phyloP scores from a whole-genome alignment of 2,888 invertebrate genomes.

The Saturnia japonica region DNA sequence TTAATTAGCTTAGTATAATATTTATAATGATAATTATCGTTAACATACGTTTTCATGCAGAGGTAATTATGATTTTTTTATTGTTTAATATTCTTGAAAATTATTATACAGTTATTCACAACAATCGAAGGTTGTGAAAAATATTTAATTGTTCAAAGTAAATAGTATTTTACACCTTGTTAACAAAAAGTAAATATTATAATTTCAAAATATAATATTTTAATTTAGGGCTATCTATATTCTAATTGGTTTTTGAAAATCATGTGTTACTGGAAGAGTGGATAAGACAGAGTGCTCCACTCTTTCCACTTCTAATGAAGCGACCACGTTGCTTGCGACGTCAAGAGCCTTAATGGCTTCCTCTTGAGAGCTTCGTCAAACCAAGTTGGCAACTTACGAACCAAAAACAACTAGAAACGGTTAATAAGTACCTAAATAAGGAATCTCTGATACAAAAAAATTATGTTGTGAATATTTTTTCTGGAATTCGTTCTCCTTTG shows the following conservation, averaged over 20 bases:
- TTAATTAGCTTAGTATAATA: not conserved
- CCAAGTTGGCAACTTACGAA: conserved; percentile 71
- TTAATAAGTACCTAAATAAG: not conserved
- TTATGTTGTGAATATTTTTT: not conserved
- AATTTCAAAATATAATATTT: no score
- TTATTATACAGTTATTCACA: not conserved
- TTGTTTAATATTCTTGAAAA: not conserved
- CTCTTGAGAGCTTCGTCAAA: conserved; percentile 74
- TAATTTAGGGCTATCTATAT: not conserved
- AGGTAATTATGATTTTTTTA: not conserved
- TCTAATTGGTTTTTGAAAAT: not conserved
- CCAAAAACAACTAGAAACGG: conserved; percentile 59
- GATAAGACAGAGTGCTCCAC: conserved; percentile 28
- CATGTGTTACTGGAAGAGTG: not conserved
- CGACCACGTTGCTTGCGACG: conserved; percentile 57
- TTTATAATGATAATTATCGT: not conserved
- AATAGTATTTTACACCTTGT: no score
- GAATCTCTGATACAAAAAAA: not conserved
- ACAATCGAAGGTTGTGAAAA: not conserved
- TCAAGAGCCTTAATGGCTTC: conserved; percentile 77
- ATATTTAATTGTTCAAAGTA: not conserved
- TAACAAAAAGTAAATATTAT: no score
- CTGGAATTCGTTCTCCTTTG: not conserved
- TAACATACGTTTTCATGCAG: not conserved
- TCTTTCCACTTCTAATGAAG: conserved; percentile 71